phyloP scores from a whole-genome alignment of 2,113 vertebrate genomes.

The Urocynchramus pylzowi region DNA sequence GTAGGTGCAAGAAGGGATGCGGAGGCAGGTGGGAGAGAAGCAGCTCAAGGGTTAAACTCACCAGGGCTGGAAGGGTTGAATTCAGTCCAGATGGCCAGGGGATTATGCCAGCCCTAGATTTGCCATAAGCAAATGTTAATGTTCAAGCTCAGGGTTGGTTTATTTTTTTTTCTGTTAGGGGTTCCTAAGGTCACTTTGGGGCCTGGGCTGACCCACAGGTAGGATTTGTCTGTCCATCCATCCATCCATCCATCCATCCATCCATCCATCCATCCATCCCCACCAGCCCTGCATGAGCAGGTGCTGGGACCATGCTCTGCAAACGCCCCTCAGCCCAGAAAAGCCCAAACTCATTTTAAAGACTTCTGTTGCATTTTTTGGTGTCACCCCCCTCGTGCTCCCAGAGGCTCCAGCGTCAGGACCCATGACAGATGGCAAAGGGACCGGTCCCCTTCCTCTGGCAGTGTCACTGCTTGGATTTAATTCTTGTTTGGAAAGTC shows the following conservation, averaged over 20 bases:
- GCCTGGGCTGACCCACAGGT: background rate
- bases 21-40: background rate
- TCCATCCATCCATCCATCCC: background rate
- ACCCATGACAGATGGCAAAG: accelerated
- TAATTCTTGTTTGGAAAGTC: background rate
- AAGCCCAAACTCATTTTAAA: background rate
- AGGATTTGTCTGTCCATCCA: accelerated
- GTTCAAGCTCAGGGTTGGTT: background rate
- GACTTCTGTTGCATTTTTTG: background rate
- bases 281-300: accelerated
- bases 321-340: accelerated
- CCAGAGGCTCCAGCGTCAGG: background rate
- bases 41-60: background rate
- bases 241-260: background rate
- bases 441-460: background rate
- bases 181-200: background rate
- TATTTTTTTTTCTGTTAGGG: background rate
- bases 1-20: background rate
- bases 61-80: background rate
- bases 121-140: background rate
- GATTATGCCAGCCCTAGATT: slow-evolving; percentile 43
- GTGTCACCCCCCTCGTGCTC: accelerated
- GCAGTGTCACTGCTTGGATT: background rate
- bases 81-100: background rate
- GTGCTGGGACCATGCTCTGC: accelerated